Conservation (phyloP, 1,140 invertebrate genomes). For the Drosophila ercepeae region DNA sequence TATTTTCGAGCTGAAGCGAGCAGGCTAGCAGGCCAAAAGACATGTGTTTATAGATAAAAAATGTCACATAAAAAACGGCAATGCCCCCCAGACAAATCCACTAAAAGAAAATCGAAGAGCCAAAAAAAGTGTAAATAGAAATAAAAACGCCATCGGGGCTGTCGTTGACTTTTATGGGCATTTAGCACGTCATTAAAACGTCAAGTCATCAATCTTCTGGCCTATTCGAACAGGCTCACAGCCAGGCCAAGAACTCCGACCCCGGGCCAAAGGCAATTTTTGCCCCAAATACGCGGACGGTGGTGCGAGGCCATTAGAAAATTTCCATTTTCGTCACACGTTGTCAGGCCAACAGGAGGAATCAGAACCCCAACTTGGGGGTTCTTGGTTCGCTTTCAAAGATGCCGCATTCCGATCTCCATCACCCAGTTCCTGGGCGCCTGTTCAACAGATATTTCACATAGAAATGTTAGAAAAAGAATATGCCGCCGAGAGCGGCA, state of each 20-base stretch:
- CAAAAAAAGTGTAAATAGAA: not conserved
- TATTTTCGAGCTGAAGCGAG: conserved; percentile 61
- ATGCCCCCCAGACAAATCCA: not conserved
- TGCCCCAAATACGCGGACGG: conserved; percentile 13
- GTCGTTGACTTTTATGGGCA: conserved; percentile 75
- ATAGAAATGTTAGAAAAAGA: conserved; percentile 81
- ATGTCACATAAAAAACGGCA: conserved; percentile 1
- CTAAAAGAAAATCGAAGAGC: conserved; percentile 17
- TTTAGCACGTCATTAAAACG: conserved; percentile 83
- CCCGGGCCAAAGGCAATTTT: conserved; percentile 23
- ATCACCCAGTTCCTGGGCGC: conserved; percentile 53
- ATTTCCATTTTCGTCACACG: conserved; percentile 83
- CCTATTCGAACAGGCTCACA: conserved; percentile 81
- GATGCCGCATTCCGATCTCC: conserved; percentile 63
- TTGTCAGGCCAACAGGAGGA: conserved; percentile 71
- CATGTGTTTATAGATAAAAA: conserved; percentile 51
- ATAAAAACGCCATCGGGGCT: conserved; percentile 27
- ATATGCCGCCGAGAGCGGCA: conserved; percentile 33
- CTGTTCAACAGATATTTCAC: conserved; percentile 79
- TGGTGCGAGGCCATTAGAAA: conserved; percentile 66
- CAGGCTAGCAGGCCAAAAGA: conserved; percentile 57
- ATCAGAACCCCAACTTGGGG: conserved; percentile 5
- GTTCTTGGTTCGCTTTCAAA: conserved; percentile 4
- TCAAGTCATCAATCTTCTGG: conserved; percentile 84
- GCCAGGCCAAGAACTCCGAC: conserved; percentile 39